Evolutionary conservation across 2,797 vertebrate genomes (phyloP).

Genomic region (Cryptoblepharus egeriae): DNA sequence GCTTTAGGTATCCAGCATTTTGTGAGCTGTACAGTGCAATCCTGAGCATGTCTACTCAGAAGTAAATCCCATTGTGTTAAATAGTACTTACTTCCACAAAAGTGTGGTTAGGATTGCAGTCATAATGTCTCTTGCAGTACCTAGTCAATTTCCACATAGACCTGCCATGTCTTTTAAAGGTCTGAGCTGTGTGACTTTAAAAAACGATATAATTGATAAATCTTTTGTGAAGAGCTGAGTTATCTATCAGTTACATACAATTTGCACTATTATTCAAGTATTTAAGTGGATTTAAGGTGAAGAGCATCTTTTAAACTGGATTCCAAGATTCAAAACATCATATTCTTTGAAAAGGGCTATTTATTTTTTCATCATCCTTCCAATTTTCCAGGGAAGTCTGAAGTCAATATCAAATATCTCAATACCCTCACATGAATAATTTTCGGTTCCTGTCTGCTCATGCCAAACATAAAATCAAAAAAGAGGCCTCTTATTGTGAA

Average conservation of each 20-base stretch:
- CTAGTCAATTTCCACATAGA: slow-evolving; percentile 43
- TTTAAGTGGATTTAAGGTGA: slow-evolving; percentile 52
- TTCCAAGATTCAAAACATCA: slow-evolving; percentile 47
- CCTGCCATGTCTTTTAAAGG: slow-evolving; percentile 16
- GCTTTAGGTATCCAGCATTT: slow-evolving; percentile 42
- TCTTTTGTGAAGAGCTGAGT: slow-evolving; percentile 39
- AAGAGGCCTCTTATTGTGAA: slow-evolving; percentile 35
- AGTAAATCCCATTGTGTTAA: too few species aligned
- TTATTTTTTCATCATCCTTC: slow-evolving; percentile 56
- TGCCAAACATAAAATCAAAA: slow-evolving; percentile 55
- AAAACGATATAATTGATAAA: slow-evolving; percentile 54
- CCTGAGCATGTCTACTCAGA: too few species aligned
- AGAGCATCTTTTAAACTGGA: slow-evolving; percentile 52
- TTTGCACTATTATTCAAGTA: neutral
- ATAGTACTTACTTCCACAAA: too few species aligned
- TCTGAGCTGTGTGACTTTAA: slow-evolving; percentile 36
- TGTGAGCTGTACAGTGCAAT: neutral
- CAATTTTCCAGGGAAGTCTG: slow-evolving; percentile 40
- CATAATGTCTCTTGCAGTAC: slow-evolving; percentile 4
- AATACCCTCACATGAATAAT: slow-evolving; percentile 38
- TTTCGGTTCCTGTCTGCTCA: slow-evolving; percentile 43
- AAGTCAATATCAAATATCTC: slow-evolving; percentile 53
- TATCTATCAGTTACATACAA: slow-evolving; percentile 42
- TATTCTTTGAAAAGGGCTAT: slow-evolving; percentile 42
- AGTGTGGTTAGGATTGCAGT: too few species aligned